These are phyloP conservation scores for Virgularia gustaviana DNA, from an alignment of 92 coral and sea anemone genomes.

Conservation along the genomic window DNA sequence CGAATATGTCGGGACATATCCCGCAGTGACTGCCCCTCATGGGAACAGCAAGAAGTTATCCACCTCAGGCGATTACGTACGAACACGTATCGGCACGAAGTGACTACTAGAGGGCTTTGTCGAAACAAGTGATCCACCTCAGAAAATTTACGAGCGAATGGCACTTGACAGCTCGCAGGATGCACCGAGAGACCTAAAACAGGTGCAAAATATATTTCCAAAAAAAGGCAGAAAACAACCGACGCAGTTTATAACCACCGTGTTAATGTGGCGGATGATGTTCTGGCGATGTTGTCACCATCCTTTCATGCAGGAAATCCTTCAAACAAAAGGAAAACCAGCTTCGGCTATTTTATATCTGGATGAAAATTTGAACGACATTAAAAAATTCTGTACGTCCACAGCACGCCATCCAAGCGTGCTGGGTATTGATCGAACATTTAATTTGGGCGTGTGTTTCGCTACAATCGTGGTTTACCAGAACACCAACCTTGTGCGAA, in stretches of 20 bases:
- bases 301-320: slow-evolving; percentile 10
- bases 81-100: neutral
- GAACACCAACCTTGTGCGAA: neutral
- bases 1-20: slow-evolving; percentile 10
- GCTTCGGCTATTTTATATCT: neutral
- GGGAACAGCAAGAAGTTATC: slow-evolving; percentile 29
- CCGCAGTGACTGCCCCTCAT: neutral
- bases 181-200: neutral
- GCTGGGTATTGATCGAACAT: neutral
- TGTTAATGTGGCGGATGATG: slow-evolving; percentile 43
- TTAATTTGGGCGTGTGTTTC: slow-evolving; percentile 10
- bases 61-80: slow-evolving; percentile 3
- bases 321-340: slow-evolving; percentile 24
- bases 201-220: neutral
- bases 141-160: neutral
- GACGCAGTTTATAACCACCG: slow-evolving; percentile 2
- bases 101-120: neutral
- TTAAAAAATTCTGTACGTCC: slow-evolving; percentile 7
- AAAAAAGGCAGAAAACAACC: neutral
- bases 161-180: neutral
- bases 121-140: no score
- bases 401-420: slow-evolving; percentile 1
- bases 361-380: neutral
- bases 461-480: slow-evolving; percentile 2
- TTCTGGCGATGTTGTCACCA: slow-evolving; percentile 29